Conservation (phyloP, 2,888 invertebrate species). For the Leptinotarsa rubiginosa region DNA sequence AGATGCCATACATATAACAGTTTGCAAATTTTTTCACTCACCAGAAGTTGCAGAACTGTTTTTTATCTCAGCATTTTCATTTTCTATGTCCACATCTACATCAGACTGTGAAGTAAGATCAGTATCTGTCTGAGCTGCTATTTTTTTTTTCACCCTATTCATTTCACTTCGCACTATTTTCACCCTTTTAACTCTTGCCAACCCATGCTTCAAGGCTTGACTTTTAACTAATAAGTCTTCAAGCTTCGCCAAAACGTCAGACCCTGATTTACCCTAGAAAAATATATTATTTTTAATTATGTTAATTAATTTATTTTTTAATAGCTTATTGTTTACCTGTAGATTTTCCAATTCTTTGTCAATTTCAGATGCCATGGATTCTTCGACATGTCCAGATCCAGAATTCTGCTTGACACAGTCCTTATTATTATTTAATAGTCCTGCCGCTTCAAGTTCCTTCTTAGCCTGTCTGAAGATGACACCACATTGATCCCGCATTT, state of each 20-base stretch:
- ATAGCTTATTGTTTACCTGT: slow-evolving; percentile 56
- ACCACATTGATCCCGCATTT: slow-evolving; percentile 90
- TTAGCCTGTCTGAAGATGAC: slow-evolving; percentile 83
- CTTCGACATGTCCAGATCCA: slow-evolving; percentile 58
- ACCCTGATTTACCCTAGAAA: slow-evolving; percentile 61
- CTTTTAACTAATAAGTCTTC: slow-evolving; percentile 74
- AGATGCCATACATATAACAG: background rate
- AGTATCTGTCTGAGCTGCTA: slow-evolving; percentile 49
- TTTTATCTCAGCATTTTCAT: slow-evolving; percentile 42
- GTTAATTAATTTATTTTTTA: background rate
- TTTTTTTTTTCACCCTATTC: slow-evolving; percentile 67
- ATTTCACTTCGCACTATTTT: slow-evolving; percentile 72
- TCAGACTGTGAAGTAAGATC: slow-evolving; percentile 62
- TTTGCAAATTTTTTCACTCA: slow-evolving; percentile 9
- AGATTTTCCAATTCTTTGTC: slow-evolving; percentile 69
- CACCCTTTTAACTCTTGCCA: slow-evolving; percentile 71
- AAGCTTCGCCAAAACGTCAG: slow-evolving; percentile 67
- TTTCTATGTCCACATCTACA: slow-evolving; percentile 56
- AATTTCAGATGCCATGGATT: slow-evolving; percentile 68
- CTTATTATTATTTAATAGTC: slow-evolving; percentile 65
- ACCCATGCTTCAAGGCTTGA: slow-evolving; percentile 71
- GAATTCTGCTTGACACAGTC: slow-evolving; percentile 58
- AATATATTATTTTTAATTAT: background rate
- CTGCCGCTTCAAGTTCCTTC: slow-evolving; percentile 77
- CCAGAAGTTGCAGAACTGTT: slow-evolving; percentile 45